Conservation (phyloP, 2,113 vertebrate species). For the Perccottus glenii region DNA sequence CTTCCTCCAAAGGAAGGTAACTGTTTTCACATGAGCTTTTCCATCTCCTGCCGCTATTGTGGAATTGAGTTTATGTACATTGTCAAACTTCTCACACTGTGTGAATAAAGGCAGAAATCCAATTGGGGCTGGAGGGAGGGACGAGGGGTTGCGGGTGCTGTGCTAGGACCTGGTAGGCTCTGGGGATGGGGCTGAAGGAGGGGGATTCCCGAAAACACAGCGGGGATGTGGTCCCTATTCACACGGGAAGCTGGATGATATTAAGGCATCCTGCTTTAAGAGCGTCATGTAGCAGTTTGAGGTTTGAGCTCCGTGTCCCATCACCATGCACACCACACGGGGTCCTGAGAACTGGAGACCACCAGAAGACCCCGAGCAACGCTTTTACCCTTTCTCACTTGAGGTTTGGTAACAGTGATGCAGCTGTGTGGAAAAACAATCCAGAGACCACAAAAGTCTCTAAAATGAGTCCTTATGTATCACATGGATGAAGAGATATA, state of each 20-base stretch:
- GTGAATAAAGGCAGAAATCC: slow-evolving; percentile 74
- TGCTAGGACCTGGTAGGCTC: slow-evolving; percentile 36
- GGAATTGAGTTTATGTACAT: slow-evolving; percentile 79
- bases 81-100: slow-evolving; percentile 78
- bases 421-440: background rate
- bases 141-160: slow-evolving; percentile 22
- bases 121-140: slow-evolving; percentile 52
- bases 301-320: too few relatives aligned
- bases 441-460: too few relatives aligned
- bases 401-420: too few relatives aligned
- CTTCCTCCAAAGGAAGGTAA: slow-evolving; percentile 61
- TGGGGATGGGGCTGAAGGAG: slow-evolving; percentile 24
- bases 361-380: background rate
- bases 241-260: slow-evolving; percentile 56
- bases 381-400: background rate
- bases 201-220: slow-evolving; percentile 33
- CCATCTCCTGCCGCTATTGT: slow-evolving; percentile 72
- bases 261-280: too few relatives aligned
- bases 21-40: slow-evolving; percentile 78
- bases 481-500: too few relatives aligned
- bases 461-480: too few relatives aligned
- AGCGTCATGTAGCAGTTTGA: too few relatives aligned
- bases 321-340: background rate
- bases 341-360: background rate
- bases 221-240: slow-evolving; percentile 55